phyloP scores from a whole-genome alignment of 2,113 vertebrate species.

The Morphnarchus princeps region DNA sequence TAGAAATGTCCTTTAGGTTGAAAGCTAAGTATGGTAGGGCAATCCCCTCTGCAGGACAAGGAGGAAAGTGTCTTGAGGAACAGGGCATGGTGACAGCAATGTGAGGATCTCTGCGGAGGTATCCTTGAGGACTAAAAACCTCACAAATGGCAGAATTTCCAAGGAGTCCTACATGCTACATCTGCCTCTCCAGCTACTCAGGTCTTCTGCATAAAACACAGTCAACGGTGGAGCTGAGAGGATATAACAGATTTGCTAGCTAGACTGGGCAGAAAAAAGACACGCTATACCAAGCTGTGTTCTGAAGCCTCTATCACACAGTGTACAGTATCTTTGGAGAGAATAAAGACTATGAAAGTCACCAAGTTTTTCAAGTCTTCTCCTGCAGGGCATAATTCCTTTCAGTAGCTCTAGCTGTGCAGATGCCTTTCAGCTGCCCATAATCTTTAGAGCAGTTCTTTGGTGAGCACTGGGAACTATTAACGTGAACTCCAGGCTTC shows the following conservation, averaged over 20 bases:
- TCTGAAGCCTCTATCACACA: neutral
- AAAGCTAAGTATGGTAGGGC: neutral
- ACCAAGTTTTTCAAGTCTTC: neutral
- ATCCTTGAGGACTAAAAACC: neutral
- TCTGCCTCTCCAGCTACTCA: neutral
- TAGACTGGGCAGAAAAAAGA: neutral
- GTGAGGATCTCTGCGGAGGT: fast-evolving
- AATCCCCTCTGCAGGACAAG: neutral
- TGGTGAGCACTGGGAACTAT: fast-evolving
- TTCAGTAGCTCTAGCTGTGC: neutral
- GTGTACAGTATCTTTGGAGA: neutral
- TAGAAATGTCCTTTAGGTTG: neutral
- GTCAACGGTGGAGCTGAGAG: neutral
- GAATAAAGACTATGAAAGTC: neutral
- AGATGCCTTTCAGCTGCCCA: neutral
- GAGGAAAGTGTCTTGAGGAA: neutral
- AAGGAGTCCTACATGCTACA: neutral
- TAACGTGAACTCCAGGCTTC: neutral
- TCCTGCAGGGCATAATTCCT: neutral
- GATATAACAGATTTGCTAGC: neutral
- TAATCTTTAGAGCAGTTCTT: neutral
- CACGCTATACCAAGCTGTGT: neutral
- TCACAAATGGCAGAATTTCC: neutral
- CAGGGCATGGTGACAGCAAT: neutral
- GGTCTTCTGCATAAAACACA: neutral